Evolutionary conservation across 2,888 invertebrate genomes (phyloP).

Genomic region (Hypomecis punctinalis): DNA sequence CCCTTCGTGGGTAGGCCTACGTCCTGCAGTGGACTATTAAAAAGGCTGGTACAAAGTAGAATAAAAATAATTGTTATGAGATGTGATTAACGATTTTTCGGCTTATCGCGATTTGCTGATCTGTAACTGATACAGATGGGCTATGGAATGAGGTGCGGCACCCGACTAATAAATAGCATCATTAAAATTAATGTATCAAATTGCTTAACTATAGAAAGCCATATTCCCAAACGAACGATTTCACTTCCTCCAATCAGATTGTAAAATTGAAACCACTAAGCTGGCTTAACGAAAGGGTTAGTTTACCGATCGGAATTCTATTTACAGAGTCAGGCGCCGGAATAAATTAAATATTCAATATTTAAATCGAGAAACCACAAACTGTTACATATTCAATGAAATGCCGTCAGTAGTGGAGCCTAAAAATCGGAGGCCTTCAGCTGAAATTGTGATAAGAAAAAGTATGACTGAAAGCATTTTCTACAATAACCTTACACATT

Average conservation of each 20-base stretch:
- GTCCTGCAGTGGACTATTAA: too few species aligned
- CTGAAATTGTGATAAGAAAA: slow-evolving; percentile 10
- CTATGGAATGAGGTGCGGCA: too few species aligned
- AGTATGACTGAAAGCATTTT: background rate
- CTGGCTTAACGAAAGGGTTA: slow-evolving; percentile 13
- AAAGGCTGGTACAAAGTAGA: too few species aligned
- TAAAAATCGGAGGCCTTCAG: slow-evolving; percentile 37
- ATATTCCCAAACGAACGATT: background rate
- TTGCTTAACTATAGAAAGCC: background rate
- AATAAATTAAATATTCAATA: slow-evolving; percentile 55
- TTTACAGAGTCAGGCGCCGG: slow-evolving; percentile 27
- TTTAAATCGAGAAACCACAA: slow-evolving; percentile 59
- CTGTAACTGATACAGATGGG: too few species aligned
- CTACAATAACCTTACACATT: too few species aligned
- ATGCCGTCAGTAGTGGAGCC: slow-evolving; percentile 51
- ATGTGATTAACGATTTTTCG: too few species aligned
- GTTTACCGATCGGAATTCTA: slow-evolving; percentile 31
- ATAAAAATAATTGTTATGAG: too few species aligned
- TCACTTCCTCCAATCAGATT: background rate
- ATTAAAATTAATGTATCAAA: background rate
- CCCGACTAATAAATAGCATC: too few species aligned
- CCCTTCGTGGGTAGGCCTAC: too few species aligned
- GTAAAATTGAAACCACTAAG: slow-evolving; percentile 22
- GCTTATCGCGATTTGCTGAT: too few species aligned
- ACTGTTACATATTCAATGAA: slow-evolving; percentile 61